Conservation (phyloP, 2,888 invertebrate species). For the Bombyx huttoni region DNA sequence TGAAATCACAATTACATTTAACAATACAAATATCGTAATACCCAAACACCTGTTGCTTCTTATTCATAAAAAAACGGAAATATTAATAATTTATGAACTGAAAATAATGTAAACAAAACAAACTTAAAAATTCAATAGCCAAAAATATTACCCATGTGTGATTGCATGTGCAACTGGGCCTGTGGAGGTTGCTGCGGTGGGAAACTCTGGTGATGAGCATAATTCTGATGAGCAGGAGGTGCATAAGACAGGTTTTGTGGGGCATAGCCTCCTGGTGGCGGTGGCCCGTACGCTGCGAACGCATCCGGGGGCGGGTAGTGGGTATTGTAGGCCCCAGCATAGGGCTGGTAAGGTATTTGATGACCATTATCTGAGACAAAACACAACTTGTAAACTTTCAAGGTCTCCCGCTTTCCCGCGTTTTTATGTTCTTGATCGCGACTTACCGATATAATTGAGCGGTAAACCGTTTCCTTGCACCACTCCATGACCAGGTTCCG, state of each 20-base stretch:
- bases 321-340: slow-evolving; percentile 65
- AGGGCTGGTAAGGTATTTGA: slow-evolving; percentile 66
- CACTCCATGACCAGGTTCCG: slow-evolving; percentile 65
- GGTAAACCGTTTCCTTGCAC: slow-evolving; percentile 69
- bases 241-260: slow-evolving; percentile 64
- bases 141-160: slow-evolving; percentile 51
- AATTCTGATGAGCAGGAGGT: slow-evolving; percentile 66
- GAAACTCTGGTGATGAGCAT: slow-evolving; percentile 63
- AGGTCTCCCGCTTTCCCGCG: slow-evolving; percentile 15
- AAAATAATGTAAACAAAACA: slow-evolving; percentile 7
- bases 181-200: slow-evolving; percentile 58
- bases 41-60: background rate
- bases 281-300: slow-evolving; percentile 62
- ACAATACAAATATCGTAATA: no score
- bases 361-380: slow-evolving; percentile 58
- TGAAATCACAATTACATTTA: no score
- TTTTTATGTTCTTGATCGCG: slow-evolving; percentile 9
- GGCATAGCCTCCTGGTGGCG: slow-evolving; percentile 61
- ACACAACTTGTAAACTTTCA: slow-evolving; percentile 1
- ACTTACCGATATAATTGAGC: slow-evolving; percentile 65
- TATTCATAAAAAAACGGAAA: slow-evolving; percentile 1
- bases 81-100: background rate
- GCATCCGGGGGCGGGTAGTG: slow-evolving; percentile 66
- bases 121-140: slow-evolving; percentile 9
- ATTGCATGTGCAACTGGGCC: slow-evolving; percentile 59